Base-by-base conservation (phyloP, 2,888 invertebrate species). In the Polyommatus iphigenia region DNA sequence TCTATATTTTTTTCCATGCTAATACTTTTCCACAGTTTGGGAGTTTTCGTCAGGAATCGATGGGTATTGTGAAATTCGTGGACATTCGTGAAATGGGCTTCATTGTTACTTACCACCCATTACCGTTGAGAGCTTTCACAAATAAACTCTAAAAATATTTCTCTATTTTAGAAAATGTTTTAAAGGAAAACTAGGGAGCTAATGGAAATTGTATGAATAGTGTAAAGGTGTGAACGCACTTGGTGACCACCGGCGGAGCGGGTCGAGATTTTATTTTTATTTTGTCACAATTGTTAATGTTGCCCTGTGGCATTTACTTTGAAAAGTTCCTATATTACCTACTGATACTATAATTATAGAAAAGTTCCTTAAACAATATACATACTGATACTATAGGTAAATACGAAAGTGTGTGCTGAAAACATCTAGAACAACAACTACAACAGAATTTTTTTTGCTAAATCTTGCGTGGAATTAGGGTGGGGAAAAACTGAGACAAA, bases 121-220 rank as follows among this genome's bases (percentile, higher is more conserved):
- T 73, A 73, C 46, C 20, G 20, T 73, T 73, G 20, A 73, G n/a
- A 73, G 73, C 73, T 73, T 73, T 73, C 46, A 73, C 41, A 73
- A 73, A 73, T 73, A 73, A 73, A 73, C 41, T 73, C 46, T 73
- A 24, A 73, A 73, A 73, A 73, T 73, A 73, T 41, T 73, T 46
- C 41, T 72, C 72, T 72, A 41, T 72, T 75, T 75, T 50, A 50
- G 29, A 75, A 75, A 75, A 50, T 75, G 50, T 75, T 73, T 75
- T 75, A 50, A 75, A 75, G 24, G 75, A 50, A 75, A 75, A 75
- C 75, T 54, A 75, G 75, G 24, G 24, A 29, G 75, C 75, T 75
- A 75, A 75, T 75, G 75, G 75, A 75, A 72, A 75, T 50, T 46
- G 50, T 54, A 75, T 54, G 54, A 50, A 75, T 75, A 54, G 75